Base-by-base conservation (phyloP, 2,888 invertebrate genomes). In the Thera obeliscata region DNA sequence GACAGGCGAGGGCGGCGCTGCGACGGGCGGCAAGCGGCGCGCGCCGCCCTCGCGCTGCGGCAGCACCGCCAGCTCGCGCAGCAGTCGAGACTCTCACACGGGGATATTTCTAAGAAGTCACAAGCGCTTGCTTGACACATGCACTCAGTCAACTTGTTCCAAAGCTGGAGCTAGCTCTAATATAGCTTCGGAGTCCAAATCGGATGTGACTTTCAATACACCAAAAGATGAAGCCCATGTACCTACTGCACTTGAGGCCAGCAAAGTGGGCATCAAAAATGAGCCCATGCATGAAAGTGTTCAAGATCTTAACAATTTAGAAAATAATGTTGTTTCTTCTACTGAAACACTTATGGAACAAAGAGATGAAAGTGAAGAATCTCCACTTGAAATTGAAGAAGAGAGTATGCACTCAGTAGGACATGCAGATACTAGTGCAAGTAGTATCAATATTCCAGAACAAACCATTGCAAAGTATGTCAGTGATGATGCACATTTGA, bases 41-140 rank as follows among this genome's bases (percentile, higher is more conserved):
- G 89, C 89, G 49, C 85, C 87, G 4, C 85, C 87, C 2, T 87
- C 91, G 22, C 84, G 91, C 22, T 92, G 93, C 74, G 91, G 90
- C 77, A 93, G 92, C 77, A 85, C 89, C 52, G 86, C 94, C 9
- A 94, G 95, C 80, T 94, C 94, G 66, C 87, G 92, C 35, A 91
- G 93, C 75, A 92, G 90, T 81, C 83, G 87, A 55, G 94, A 94
- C 73, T 91, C 91, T 2, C 88, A 91, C 73, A 82, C 90, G 72
- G 95, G 95, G 59, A 95, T 95, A 77, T 95, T 94, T 60, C 87
- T 95, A 78, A 90, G 95, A 75, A 95, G 94, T 87, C 95, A 95
- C 81, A 95, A 95, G 86, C 93, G 94, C 72, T 90, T 95, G 56
- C 77, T 88, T 66, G 93, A 93, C 62, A 82, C 82, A 60, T 86